phyloP scores from a whole-genome alignment of 1,140 invertebrate species.

The Diachasma alloeum region DNA sequence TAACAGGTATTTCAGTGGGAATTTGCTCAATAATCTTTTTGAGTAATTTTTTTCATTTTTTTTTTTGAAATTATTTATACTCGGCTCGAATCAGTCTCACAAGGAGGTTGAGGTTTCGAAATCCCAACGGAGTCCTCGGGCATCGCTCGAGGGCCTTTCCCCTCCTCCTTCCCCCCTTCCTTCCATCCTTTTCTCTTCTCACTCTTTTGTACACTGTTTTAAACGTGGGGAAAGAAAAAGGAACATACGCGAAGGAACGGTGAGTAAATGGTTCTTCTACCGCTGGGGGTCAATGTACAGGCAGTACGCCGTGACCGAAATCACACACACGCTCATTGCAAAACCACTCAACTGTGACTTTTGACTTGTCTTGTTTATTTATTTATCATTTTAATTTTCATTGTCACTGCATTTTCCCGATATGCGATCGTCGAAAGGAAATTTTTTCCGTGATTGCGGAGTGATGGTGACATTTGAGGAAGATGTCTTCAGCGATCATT shows the following conservation, averaged over 20 bases:
- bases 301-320: constrained; percentile 62
- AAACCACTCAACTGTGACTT: constrained; percentile 58
- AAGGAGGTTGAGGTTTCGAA: constrained; percentile 26
- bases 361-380: constrained; percentile 41
- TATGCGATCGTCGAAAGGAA: too few species aligned
- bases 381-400: constrained; percentile 40
- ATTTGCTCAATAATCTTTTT: too few species aligned
- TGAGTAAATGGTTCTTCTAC: constrained; percentile 41
- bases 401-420: too few species aligned
- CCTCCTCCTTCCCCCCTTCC: neutral
- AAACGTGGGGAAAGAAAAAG: constrained; percentile 26
- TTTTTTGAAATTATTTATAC: neutral
- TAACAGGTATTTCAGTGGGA: too few species aligned
- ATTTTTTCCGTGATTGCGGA: too few species aligned
- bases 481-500: too few species aligned
- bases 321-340: constrained; percentile 60
- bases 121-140: constrained; percentile 25
- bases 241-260: constrained; percentile 37
- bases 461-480: too few species aligned
- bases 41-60: neutral
- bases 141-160: constrained; percentile 23
- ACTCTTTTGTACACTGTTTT: constrained; percentile 6
- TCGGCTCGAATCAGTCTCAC: neutral
- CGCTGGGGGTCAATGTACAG: constrained; percentile 60
- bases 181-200: neutral